Evolutionary conservation across 2,113 vertebrate genomes (phyloP), one percentile per base, ranked within the genome.

Genomic region (Tapirus terrestris): DNA sequence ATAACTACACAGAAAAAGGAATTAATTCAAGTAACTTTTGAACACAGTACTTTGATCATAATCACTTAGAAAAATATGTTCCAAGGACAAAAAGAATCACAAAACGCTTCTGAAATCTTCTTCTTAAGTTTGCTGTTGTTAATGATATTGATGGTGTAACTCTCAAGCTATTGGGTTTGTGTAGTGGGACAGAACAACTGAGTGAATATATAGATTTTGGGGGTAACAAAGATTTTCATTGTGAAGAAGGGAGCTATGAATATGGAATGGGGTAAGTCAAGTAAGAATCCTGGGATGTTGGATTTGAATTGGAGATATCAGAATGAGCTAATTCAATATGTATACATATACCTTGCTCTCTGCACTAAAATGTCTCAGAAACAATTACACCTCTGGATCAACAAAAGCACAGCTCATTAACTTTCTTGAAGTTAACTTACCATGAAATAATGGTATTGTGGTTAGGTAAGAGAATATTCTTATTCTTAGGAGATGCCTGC

Each of bases 1-100:
- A 85, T 33, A 65, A 77, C 11, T 51, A 89, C 21, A 65, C 48
- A 72, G 36, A 43, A 73, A 89, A 92, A 67, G 48, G 25, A 77
- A 91, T 82, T 56, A 48, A 92, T 83, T 75, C n/a, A 95, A 80
- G 13, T 63, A 87, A 91, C 18, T 91, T 91, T 77, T 61, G 33
- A 83, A 76, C 3, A 53, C 2, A 45, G 60, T 67, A 27, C 9
- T 91, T 91, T 91, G 20, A 72, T 61, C 43, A 87, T 27, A 45
- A 53, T 51, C n/a, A 65, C 48, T 81, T 87, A 68, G 16, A 91
- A 48, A 39, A 53, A 87, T 94, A 65, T 86, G 60, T 87, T 81
- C 53, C 39, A 89, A 76, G 82, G 58, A 60, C 39, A 82, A 79
- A 89, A 61, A n/a, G 20, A 88, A 76, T 75, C 75, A 60, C 33